phyloP scores from a whole-genome alignment of 2,797 vertebrate genomes.

The Antrozous pallidus region DNA sequence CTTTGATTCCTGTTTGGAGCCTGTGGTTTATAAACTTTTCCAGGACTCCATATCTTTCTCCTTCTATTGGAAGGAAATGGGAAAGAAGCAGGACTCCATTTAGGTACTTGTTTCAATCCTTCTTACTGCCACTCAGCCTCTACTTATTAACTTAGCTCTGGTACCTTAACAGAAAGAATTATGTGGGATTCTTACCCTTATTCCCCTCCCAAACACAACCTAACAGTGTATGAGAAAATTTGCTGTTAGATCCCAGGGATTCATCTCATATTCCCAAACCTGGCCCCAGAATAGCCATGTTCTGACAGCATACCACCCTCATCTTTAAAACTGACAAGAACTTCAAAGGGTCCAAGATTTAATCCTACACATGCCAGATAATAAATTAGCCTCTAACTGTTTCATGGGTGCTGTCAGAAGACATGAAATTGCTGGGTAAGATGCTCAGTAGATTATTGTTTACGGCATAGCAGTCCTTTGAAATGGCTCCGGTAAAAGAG shows the following conservation, averaged over 20 bases:
- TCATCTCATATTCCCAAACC: background rate
- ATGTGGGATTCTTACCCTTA: background rate
- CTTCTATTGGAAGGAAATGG: background rate
- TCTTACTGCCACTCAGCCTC: background rate
- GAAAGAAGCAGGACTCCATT: background rate
- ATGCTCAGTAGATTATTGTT: background rate
- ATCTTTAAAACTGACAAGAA: background rate
- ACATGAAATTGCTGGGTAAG: background rate
- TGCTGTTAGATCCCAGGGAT: background rate
- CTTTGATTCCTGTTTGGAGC: background rate
- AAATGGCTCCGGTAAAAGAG: background rate
- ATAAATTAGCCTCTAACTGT: background rate
- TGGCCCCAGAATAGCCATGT: background rate
- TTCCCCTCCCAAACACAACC: background rate
- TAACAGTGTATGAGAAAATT: background rate
- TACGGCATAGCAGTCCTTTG: background rate
- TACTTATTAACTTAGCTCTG: background rate
- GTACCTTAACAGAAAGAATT: background rate
- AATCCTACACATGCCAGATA: background rate
- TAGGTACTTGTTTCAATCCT: background rate
- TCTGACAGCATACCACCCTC: background rate
- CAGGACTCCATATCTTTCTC: background rate
- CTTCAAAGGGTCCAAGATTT: background rate
- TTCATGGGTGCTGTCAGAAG: background rate
- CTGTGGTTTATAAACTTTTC: background rate